Percentiles rank a stretch among this genome's conserved stretches.
phyloP scores from a whole-genome alignment of 2,113 vertebrate species.

The Pongo abelii region DNA sequence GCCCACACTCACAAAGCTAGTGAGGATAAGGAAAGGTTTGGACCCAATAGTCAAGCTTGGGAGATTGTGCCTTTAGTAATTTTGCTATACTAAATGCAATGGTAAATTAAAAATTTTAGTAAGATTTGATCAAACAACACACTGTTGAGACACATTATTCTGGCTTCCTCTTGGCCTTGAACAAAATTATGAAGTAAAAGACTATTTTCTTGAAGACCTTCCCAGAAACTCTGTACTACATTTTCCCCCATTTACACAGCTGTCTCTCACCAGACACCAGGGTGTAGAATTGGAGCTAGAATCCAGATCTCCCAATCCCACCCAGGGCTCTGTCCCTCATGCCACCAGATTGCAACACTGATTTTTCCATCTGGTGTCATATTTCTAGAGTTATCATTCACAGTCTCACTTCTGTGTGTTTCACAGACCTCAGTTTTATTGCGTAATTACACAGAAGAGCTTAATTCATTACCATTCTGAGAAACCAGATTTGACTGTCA shows the following conservation, averaged over 20 bases:
- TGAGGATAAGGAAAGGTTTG: not conserved
- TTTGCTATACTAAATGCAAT: not conserved
- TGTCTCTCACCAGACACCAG: not conserved
- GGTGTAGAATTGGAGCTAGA: not conserved
- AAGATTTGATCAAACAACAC: not conserved
- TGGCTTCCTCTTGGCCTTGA: not conserved
- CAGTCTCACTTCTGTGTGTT: not conserved
- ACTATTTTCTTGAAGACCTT: not conserved
- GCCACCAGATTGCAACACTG: not conserved
- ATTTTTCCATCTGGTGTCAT: not conserved
- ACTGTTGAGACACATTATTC: not conserved
- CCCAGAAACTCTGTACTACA: not conserved
- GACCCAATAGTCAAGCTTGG: not conserved
- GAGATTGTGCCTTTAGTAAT: not conserved
- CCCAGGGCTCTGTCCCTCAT: not conserved
- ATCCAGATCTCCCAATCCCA: not conserved
- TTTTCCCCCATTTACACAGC: not conserved
- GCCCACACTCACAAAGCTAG: not conserved
- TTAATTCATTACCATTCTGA: constrained; percentile 78
- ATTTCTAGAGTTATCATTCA: not conserved
- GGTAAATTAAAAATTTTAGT: not conserved
- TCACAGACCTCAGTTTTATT: constrained; percentile 56
- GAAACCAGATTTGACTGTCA: constrained; percentile 73
- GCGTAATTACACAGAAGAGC: constrained; percentile 71
- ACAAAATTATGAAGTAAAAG: not conserved